Evolutionary conservation across 2,797 vertebrate genomes (phyloP).

Genomic region (Arctocebus calabarensis): DNA sequence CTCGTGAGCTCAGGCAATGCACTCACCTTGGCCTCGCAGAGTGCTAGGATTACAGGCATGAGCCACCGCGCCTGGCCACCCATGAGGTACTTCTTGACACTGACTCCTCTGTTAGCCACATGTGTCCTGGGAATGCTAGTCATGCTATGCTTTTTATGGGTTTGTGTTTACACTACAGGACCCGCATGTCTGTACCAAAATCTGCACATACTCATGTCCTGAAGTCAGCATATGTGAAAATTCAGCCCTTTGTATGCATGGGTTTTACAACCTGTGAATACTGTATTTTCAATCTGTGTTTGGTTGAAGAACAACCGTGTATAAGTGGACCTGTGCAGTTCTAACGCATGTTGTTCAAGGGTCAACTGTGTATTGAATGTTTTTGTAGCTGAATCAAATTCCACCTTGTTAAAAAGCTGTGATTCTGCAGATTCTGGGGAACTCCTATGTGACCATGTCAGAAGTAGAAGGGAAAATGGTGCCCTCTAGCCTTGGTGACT

Average conservation of each 20-base stretch:
- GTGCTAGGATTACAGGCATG: too few species aligned
- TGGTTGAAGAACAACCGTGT: neutral
- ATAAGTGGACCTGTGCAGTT: neutral
- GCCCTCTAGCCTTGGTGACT: neutral
- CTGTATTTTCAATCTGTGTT: neutral
- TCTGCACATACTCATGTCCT: neutral
- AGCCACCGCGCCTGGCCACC: neutral
- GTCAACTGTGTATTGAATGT: accelerated
- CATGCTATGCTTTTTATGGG: accelerated
- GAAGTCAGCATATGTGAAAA: neutral
- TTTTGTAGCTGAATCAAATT: accelerated
- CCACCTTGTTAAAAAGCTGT: neutral
- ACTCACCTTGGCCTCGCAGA: too few species aligned
- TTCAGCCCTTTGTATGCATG: neutral
- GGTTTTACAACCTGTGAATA: neutral
- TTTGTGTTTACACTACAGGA: neutral
- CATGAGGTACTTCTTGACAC: neutral
- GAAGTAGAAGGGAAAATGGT: neutral
- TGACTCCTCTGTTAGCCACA: too few species aligned
- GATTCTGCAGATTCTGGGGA: neutral
- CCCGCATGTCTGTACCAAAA: neutral
- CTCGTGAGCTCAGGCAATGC: too few species aligned
- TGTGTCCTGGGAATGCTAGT: neutral
- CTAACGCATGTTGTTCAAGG: neutral
- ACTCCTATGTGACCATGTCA: neutral